Evolutionary conservation across 2,113 vertebrate genomes (phyloP).

Genomic region (Lates calcarifer): DNA sequence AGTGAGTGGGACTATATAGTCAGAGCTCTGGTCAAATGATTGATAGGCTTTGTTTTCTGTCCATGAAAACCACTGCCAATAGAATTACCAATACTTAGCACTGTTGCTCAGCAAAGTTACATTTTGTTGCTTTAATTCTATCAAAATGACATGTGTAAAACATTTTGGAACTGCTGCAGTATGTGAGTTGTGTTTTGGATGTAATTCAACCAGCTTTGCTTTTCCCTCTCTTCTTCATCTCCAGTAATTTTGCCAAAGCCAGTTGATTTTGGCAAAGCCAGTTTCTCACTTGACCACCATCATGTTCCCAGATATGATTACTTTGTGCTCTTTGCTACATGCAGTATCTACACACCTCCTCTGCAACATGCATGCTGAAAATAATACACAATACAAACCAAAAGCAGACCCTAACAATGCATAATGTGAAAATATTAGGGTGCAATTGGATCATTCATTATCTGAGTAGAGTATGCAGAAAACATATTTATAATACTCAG

Average conservation of each 20-base stretch:
- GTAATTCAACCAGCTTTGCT: background rate
- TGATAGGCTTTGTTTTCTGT: too few relatives aligned
- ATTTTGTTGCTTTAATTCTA: too few relatives aligned
- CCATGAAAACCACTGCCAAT: too few relatives aligned
- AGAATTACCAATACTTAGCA: too few relatives aligned
- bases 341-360: background rate
- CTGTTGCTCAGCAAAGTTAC: too few relatives aligned
- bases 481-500: constrained; percentile 20
- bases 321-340: background rate
- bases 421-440: constrained; percentile 18
- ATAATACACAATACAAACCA: too few relatives aligned
- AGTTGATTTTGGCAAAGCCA: background rate
- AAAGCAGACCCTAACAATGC: too few relatives aligned
- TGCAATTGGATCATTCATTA: constrained; percentile 23
- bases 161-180: background rate
- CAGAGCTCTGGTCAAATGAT: too few relatives aligned
- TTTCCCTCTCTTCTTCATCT: background rate
- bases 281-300: background rate
- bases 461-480: background rate
- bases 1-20: too few relatives aligned
- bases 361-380: too few relatives aligned
- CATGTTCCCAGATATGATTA: background rate
- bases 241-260: too few relatives aligned
- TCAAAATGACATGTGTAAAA: background rate
- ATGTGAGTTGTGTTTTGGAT: background rate